A percentile compares a stretch with the other conserved stretches of the same genome.
Evolutionary conservation across 1,140 invertebrate species (phyloP).

Genomic region (Rhyzopertha dominica): DNA sequence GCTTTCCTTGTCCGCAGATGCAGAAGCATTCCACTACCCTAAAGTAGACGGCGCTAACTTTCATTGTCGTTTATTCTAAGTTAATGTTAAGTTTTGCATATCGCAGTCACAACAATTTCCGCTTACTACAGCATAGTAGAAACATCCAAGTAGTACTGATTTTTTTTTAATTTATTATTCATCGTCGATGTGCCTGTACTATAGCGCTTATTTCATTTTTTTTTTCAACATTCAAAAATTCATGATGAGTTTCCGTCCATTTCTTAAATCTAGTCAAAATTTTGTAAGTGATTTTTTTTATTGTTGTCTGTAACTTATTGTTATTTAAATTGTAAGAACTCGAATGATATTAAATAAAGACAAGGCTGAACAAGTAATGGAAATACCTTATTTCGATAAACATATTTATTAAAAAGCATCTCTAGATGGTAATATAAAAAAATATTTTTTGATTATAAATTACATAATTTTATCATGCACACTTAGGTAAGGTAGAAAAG

Average conservation of each 20-base stretch:
- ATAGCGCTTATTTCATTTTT: conserved; percentile 19
- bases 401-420: conserved; percentile 23
- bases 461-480: too few relatives aligned
- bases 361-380: conserved; percentile 26
- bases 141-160: conserved; percentile 15
- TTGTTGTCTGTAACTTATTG: too few relatives aligned
- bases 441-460: too few relatives aligned
- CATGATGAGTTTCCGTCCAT: conserved; percentile 21
- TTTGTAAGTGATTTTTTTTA: conserved; percentile 24
- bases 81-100: background rate
- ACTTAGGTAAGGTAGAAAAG: too few relatives aligned
- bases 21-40: conserved; percentile 7
- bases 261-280: conserved; percentile 26
- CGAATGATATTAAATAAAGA: conserved; percentile 17
- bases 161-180: conserved; percentile 19
- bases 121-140: conserved; percentile 8
- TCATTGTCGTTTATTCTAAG: conserved; percentile 7
- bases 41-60: conserved; percentile 4
- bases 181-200: conserved; percentile 19
- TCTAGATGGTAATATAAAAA: conserved; percentile 9
- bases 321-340: conserved; percentile 20
- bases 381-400: conserved; percentile 17
- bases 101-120: conserved; percentile 8
- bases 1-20: too few relatives aligned
- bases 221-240: too few relatives aligned